Conservation (phyloP, 2,113 vertebrate species). For the Macheiramphus alcinus region DNA sequence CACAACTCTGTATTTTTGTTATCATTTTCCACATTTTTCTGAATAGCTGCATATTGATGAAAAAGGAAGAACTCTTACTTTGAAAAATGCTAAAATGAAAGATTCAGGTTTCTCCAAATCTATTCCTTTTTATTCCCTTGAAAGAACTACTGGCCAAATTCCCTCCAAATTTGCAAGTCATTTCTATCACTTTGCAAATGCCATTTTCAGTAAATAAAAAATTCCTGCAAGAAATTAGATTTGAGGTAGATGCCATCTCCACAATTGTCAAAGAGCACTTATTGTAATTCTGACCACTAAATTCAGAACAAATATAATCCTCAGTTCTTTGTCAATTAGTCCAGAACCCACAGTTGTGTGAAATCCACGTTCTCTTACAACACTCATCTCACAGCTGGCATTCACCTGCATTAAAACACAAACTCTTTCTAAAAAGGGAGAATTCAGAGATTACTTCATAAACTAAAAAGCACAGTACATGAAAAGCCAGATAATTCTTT, state of each 20-base stretch:
- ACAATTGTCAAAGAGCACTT: not conserved
- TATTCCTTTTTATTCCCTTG: not conserved
- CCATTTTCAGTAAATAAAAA: not conserved
- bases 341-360: not conserved
- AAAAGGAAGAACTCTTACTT: not conserved
- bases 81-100: not conserved
- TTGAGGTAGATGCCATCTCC: not conserved
- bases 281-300: not conserved
- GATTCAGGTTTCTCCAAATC: not conserved
- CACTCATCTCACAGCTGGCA: not conserved
- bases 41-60: not conserved
- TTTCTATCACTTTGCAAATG: not conserved
- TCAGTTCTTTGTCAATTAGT: not conserved
- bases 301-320: not conserved
- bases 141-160: not conserved
- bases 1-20: not conserved
- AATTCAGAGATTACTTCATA: slow-evolving; percentile 16
- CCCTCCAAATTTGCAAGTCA: not conserved
- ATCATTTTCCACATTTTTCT: not conserved
- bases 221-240: not conserved
- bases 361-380: not conserved
- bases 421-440: not conserved
- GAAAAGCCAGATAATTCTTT: not conserved
- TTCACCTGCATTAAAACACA: not conserved
- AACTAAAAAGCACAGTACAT: not conserved